These are phyloP conservation scores for Mormyrops boulengeri DNA, from an alignment of 2,797 vertebrate species.

Conservation along the genomic window DNA sequence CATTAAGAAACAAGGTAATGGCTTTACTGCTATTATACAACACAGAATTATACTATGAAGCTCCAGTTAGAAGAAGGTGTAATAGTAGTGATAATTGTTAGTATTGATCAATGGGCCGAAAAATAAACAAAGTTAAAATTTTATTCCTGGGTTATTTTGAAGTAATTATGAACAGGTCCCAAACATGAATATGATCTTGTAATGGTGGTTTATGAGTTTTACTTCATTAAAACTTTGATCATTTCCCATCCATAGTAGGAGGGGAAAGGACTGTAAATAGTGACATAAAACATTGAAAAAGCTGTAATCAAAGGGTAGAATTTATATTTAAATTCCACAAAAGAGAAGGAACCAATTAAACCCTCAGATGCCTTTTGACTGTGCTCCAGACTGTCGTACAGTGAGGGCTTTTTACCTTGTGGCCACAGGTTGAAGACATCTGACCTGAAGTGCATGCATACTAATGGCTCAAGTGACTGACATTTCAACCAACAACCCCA, in stretches of 20 bases:
- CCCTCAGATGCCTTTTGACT: constrained; percentile 49
- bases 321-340: constrained; percentile 40
- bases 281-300: neutral
- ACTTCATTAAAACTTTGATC: neutral
- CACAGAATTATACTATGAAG: neutral
- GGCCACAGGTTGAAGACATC: constrained; percentile 64
- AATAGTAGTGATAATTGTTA: neutral
- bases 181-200: neutral
- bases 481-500: constrained; percentile 69
- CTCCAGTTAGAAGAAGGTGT: neutral
- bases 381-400: constrained; percentile 45
- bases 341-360: constrained; percentile 44
- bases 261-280: neutral
- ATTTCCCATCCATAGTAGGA: neutral
- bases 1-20: constrained; percentile 12
- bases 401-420: constrained; percentile 49
- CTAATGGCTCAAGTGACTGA: constrained; percentile 66
- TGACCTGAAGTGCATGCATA: constrained; percentile 66
- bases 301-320: constrained; percentile 16
- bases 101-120: neutral
- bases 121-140: neutral
- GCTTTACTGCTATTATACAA: constrained; percentile 3
- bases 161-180: constrained; percentile 6
- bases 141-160: constrained; percentile 1
- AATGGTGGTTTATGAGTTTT: neutral